A percentile compares a stretch with the other conserved stretches of the same genome.
phyloP scores from a whole-genome alignment of 2,113 vertebrate genomes.

The Nerophis lumbriciformis region DNA sequence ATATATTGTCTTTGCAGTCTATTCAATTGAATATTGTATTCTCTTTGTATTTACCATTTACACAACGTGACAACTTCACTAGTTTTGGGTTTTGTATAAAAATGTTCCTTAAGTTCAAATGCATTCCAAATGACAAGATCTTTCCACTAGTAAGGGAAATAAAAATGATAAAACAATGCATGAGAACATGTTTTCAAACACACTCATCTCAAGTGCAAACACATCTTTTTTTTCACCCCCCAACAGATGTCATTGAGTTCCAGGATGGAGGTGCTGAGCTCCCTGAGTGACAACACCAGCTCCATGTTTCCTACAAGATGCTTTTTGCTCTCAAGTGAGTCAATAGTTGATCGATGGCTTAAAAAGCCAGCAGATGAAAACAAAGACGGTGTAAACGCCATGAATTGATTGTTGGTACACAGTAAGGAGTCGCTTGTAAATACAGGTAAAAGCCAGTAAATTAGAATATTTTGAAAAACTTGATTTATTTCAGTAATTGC shows the following conservation, averaged over 20 bases:
- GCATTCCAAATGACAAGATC: too few species aligned
- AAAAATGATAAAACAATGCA: background rate
- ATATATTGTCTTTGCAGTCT: too few species aligned
- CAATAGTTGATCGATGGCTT: constrained; percentile 32
- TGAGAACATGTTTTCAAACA: background rate
- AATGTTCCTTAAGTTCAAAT: too few species aligned
- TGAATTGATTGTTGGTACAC: background rate
- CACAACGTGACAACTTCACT: too few species aligned
- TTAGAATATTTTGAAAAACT: too few species aligned
- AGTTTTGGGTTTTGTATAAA: too few species aligned
- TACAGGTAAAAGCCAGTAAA: too few species aligned
- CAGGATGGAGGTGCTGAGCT: background rate
- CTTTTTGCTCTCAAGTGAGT: constrained; percentile 8
- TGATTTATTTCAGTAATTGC: too few species aligned
- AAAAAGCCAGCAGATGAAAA: background rate
- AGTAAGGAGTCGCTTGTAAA: background rate
- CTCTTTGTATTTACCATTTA: too few species aligned
- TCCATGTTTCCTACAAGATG: background rate
- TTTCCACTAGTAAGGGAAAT: background rate
- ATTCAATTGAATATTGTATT: too few species aligned
- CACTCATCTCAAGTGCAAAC: background rate
- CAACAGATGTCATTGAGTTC: background rate
- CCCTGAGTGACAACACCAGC: constrained; percentile 10
- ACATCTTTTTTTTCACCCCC: background rate
- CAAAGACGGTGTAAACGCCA: background rate